Base-by-base conservation (phyloP, 2,888 invertebrate genomes). In the Leptinotarsa tumamoca region DNA sequence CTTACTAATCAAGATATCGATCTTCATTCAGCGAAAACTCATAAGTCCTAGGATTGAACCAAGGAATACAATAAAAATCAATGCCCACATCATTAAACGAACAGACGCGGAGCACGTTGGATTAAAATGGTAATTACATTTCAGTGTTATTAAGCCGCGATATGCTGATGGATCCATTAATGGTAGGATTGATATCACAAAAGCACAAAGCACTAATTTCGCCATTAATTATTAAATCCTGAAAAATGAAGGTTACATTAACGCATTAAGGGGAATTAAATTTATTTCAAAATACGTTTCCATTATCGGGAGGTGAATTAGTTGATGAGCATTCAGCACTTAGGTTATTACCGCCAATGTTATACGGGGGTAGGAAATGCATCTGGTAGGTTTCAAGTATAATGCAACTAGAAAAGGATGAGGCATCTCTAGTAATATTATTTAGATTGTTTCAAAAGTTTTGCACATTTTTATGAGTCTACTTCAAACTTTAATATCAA, bases 151-250 rank as follows among this genome's bases (percentile, higher is more conserved):
- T 54, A 74, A 69, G 70, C 72, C 54, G 21, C 58, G 66, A 75
- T 78, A 43, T 67, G 75, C 68, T 78, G 73, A 78, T 78, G 77
- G 73, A 75, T 72, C 67, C 43, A 54, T 75, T 79, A 77, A 79
- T 77, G 77, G 75, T 43, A 27, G 67, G 73, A 71, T 72, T 77
- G 69, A 77, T 74, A 68, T 75, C 27, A 72, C 73, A 76, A 75
- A 70, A 79, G 75, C 75, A 73, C 78, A 78, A 76, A 76, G 76
- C 76, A 73, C 61, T 74, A 78, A 76, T 78, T 76, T 71, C 18
- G 52, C 54, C 68, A 58, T 75, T 78, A 76, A 75, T 76, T 73
- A 75, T 74, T 73, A 71, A 73, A 74, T 68, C 68, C 67, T 13
- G 69, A 73, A 75, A 78, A 78, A 78, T 69, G 66, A 71, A 70